Base-by-base conservation (phyloP, 2,888 invertebrate genomes). In the Scaptomyza reducta region DNA sequence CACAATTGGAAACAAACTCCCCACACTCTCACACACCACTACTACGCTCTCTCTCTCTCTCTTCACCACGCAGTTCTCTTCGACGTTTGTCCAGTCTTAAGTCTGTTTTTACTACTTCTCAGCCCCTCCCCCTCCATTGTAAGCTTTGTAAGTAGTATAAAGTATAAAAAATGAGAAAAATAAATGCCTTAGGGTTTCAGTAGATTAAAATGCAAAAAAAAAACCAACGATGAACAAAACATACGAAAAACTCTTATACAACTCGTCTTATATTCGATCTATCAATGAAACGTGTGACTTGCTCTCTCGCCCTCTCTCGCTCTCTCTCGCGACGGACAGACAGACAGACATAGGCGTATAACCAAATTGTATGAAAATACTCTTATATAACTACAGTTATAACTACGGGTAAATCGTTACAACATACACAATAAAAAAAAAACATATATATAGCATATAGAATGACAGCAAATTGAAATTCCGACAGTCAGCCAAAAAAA, bases 111-210 rank as follows among this genome's bases (percentile, higher is more conserved):
- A 38, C 38, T 50, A 25, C 18, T 35, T 51, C 58, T 35, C 27
- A 11, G 14, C 38, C n/a, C 6, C 11, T 11, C 18, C 1, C 9
- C 41, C 41, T 4, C 41, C 33, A 13, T 47, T 47, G 33, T 54
- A 29, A n/a, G 44, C 49, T 4, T 29, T 49, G 33, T 49, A 33
- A 33, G 47, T 73, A 68, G 63, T 14, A 18, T 74, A 77, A 56
- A 58, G 59, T 61, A 57, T 61, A 57, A 40, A 38, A 49, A 57
- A 22, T 14, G 46, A 56, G 58, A 38, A 27, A 14, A 35, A 61
- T 49, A 59, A n/a, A n/a, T 87, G 82, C 86, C 88, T 85, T 87
- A 87, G 82, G 82, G 82, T 82, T 82, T 82, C 82, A 82, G 86
- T 87, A 82, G 86, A 71, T 49, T 49, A 33, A 85, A 64, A 73